Evolutionary conservation across 2,888 invertebrate species (phyloP), one percentile per base, ranked within the genome.

Genomic region (Watsonalla cultraria): DNA sequence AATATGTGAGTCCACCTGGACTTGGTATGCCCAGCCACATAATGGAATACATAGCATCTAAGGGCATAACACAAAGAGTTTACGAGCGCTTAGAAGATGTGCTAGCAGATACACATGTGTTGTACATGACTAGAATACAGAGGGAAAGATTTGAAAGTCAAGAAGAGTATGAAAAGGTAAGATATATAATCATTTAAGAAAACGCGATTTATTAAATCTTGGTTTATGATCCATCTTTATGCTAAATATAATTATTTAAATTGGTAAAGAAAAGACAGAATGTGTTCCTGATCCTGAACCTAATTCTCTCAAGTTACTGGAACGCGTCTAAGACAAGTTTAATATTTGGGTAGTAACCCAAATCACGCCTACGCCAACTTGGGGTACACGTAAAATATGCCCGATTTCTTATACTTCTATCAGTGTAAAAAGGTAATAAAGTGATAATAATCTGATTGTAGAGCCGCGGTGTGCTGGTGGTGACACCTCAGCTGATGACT

Each of bases 71-170:
- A 6, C 98, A 99, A 86, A 92, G 93, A 72, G 93, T 94, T 51
- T 94, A 92, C 67, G 83, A 85, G n/a, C 92, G 90, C 14, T 90
- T 99, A 60, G 97, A 98, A 80, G 94, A 95, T 56, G 98, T 97
- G 2, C 86, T 99, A 39, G 94, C 95, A 0, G 97, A 96, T 59
- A 99, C 99, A 0, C 99, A 99, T 86, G 99, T 99, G 0, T 90
- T 99, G 37, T 99, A 99, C 78, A 97, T 99, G 96, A 99, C 99
- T 0, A 93, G 99, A 66, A 98, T 99, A 68, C 99, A 99, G 82
- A 93, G 95, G 48, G 99, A 99, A 85, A 92, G 99, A 68, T 99
- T 99, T 81, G 81, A 92, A 7, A 94, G 93, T 42, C 92, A 95
- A 70, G 95, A 95, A 59, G 97, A 98, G 70, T 99, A 99, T 81